Conservation (phyloP, 1,140 invertebrate species). For the Colletes gigas region DNA sequence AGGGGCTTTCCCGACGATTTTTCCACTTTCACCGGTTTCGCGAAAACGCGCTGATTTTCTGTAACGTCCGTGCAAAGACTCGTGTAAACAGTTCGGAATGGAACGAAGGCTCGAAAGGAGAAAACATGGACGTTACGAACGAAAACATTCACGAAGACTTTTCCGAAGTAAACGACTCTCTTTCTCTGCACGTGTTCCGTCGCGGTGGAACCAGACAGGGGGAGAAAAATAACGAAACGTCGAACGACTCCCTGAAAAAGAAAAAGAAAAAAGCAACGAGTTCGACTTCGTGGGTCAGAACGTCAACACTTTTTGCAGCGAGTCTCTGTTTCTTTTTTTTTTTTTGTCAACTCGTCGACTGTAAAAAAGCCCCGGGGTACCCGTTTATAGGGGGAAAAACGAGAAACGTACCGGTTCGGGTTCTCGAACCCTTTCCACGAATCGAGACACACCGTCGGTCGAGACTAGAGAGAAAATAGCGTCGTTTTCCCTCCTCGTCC, state of each 20-base stretch:
- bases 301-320: background rate
- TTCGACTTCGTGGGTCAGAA: background rate
- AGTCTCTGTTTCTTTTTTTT: background rate
- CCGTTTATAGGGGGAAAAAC: background rate
- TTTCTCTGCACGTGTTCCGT: background rate
- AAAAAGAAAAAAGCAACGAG: background rate
- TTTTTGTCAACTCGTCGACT: background rate
- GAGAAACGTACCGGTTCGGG: too few species aligned
- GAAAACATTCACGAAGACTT: background rate
- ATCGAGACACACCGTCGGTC: background rate
- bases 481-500: background rate
- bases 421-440: constrained; percentile 9
- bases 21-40: constrained; percentile 6
- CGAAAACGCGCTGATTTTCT: background rate
- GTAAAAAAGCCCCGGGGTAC: background rate
- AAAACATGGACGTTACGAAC: too few species aligned
- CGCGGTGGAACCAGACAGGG: background rate
- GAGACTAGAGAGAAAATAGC: background rate
- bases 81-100: too few species aligned
- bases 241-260: constrained; percentile 4
- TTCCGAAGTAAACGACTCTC: background rate
- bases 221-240: background rate
- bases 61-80: too few species aligned
- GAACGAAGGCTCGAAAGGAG: too few species aligned
- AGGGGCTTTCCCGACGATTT: background rate